Base-by-base conservation (phyloP, 1,140 invertebrate species). In the Drosophila tsacasi region DNA sequence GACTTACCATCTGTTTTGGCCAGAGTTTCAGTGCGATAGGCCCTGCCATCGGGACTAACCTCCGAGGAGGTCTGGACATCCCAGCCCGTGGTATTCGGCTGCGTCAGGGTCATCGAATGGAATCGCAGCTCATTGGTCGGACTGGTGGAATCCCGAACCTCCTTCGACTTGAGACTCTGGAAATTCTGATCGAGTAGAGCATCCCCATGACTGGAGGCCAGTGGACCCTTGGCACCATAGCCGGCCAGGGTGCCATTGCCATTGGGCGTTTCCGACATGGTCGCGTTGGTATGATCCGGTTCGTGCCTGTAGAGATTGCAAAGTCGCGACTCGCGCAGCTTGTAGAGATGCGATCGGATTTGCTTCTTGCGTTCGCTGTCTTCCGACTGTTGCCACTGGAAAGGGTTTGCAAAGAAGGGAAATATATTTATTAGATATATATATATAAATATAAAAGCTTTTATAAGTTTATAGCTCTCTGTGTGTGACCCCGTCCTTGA, bases 351-450 rank as follows among this genome's bases (percentile, higher is more conserved):
- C 21, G 96, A 94, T 47, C 97, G 94, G 81, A 98, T 98, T 93
- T 97, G 96, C 92, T 97, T 97, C 92, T 97, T 96, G 57, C 95
- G 95, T 35, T 96, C 96, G 93, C 97, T 97, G 93, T 98, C 97
- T 83, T 97, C 96, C 17, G 97, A 96, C 89, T 96, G 95, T 93
- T 96, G 96, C 96, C 97, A 97, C 97, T 98, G 94, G 0, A 62
- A 93, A 94, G 69, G 17, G 32, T 15, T 47, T 1, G 0, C 23
- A 23, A 39, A 42, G 5, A 32, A 8, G 2, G 3, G 10, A 1
- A 52, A 39, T 9, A 23, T 10, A 30, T 39, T n/a, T 25, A 12
- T 50, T 23, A 23, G 6, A 35, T 21, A 50, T 54, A 68, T 3
- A n/a, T 37, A 15, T 47, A 32, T 46, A 39, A 27, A 49, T 9